Evolutionary conservation across 2,888 invertebrate species (phyloP), one percentile per base, ranked within the genome.

Genomic region (Andrena trimmerana): DNA sequence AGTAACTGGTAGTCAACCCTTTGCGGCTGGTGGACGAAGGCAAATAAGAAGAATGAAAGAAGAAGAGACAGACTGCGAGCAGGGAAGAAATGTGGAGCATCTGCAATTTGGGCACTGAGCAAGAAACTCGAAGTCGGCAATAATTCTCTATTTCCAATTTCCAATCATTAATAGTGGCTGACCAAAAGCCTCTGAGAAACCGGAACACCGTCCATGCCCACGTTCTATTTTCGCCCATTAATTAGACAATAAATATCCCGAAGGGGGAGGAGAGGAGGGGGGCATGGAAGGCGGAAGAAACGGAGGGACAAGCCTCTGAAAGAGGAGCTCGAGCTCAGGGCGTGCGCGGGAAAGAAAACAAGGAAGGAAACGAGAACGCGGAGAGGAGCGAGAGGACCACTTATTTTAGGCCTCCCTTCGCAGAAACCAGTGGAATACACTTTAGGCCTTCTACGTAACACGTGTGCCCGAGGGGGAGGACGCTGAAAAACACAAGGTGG

Each of bases 401-500:
- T 89, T 86, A 88, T 88, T 90, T 90, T 74, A 80, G 85, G 77
- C 83, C 85, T 72, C 84, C 86, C 67, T 87, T 86, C 81, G 79
- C 80, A 83, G 84, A 87, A 88, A 83, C 36, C 65, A 74, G 52
- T 77, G 85, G 77, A 69, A 80, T 65, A 72, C 73, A 67, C 59
- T 27, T 5, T 33, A 5, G 24, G 63, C 27, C 13, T 31, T n/a
- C 50, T 60, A 65, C 63, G 81, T 66, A 84, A 85, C 89, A 90
- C 88, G 87, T 89, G 89, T 89, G 84, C 73, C 57, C n/a, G 7
- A 52, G 50, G 5, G 50, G 20, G 50, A 5, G 50, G 31, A 29
- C 16, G 50, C 8, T 31, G 48, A 66, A 86, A 90, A 91, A 90
- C 89, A 91, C 89, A 91, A 92, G 92, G 91, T 92, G 92, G 91